Conservation (phyloP, 2,113 vertebrate species). For the Gymnocephalus cernua region DNA sequence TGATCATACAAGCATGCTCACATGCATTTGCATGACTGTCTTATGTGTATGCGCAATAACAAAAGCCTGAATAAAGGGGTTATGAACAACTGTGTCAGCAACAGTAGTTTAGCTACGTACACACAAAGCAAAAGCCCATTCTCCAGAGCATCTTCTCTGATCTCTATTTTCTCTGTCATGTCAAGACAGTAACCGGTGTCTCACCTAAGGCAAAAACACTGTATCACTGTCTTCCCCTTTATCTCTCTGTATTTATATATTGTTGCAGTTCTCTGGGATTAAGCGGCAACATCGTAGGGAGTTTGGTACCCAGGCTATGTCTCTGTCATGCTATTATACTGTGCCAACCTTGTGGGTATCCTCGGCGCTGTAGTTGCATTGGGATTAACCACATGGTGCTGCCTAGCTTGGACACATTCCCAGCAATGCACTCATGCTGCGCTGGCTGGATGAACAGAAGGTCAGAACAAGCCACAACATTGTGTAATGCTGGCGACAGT, state of each 20-base stretch:
- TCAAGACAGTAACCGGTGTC: constrained; percentile 76
- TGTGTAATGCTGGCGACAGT: constrained; percentile 43
- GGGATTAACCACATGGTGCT: constrained; percentile 69
- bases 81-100: constrained; percentile 54
- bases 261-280: constrained; percentile 48
- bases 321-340: constrained; percentile 6
- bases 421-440: constrained; percentile 42
- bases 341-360: constrained; percentile 48
- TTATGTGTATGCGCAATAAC: constrained; percentile 30
- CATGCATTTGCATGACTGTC: constrained; percentile 22
- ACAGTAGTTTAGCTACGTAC: constrained; percentile 48
- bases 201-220: constrained; percentile 75
- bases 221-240: constrained; percentile 63
- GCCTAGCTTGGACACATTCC: constrained; percentile 54
- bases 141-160: constrained; percentile 73
- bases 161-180: constrained; percentile 70
- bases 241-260: constrained; percentile 57
- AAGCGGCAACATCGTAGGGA: constrained; percentile 23
- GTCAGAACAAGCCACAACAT: constrained; percentile 68
- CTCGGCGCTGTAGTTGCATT: constrained; percentile 55
- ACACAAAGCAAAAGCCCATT: constrained; percentile 64
- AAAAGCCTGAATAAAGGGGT: constrained; percentile 18
- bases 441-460: constrained; percentile 73
- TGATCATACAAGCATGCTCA: constrained; percentile 21
- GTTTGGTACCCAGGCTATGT: constrained; percentile 24